Conservation (phyloP, 2,797 vertebrate species). For the Myoxocephalus aenaeus region DNA sequence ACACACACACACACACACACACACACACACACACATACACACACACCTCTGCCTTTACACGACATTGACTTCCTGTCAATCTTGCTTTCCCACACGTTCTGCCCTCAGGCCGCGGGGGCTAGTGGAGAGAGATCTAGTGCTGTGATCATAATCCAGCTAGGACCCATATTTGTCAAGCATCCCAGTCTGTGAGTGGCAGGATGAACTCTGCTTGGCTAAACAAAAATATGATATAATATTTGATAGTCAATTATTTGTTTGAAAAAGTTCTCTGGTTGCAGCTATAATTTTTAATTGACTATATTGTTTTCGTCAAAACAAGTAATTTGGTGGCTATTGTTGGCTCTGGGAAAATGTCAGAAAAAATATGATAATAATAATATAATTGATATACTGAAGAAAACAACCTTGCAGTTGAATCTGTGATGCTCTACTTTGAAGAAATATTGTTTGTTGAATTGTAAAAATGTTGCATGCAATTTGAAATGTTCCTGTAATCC, state of each 20-base stretch:
- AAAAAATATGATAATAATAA: neutral
- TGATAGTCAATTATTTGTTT: too few species aligned
- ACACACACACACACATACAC: constrained; percentile 34
- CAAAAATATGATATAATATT: neutral
- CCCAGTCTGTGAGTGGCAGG: constrained; percentile 41
- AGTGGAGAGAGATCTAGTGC: constrained; percentile 50
- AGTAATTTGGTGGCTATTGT: neutral
- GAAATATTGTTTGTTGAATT: neutral
- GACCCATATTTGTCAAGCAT: constrained; percentile 54
- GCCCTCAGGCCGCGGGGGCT: constrained; percentile 58
- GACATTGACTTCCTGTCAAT: constrained; percentile 70
- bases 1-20: constrained; percentile 59
- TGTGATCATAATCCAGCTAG: constrained; percentile 71
- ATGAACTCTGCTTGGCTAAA: constrained; percentile 27
- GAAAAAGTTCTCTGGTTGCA: neutral
- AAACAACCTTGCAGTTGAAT: neutral
- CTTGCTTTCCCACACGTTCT: constrained; percentile 64
- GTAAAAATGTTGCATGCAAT: neutral
- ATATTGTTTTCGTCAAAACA: neutral
- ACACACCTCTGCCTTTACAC: constrained; percentile 67
- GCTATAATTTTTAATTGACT: neutral
- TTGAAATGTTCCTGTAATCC: neutral
- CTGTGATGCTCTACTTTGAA: neutral
- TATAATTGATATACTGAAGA: neutral
- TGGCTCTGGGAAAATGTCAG: neutral